Percentiles rank a stretch among this genome's conserved stretches.
Conservation (phyloP, 2,113 vertebrate species). For the Grammatotria lemairii region DNA sequence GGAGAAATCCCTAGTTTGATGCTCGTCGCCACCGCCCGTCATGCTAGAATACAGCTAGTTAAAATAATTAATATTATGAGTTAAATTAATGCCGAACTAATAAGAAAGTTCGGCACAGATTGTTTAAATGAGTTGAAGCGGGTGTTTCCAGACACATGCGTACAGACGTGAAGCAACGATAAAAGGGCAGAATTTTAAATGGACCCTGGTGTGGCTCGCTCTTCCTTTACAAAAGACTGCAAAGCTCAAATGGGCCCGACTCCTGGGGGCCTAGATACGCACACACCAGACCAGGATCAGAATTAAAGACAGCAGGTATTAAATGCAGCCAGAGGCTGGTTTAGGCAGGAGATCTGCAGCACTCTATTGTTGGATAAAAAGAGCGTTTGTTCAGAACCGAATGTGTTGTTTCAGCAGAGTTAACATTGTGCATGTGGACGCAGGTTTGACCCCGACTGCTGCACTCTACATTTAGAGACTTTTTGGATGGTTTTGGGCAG, state of each 20-base stretch:
- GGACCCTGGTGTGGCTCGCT: neutral
- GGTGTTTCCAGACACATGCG: neutral
- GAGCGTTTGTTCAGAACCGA: neutral
- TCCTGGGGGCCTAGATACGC: neutral
- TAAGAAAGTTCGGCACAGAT: fast-evolving
- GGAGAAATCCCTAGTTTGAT: neutral
- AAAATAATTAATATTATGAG: neutral
- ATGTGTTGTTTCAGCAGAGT: slow-evolving; percentile 45
- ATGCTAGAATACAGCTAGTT: neutral
- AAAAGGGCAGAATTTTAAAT: neutral
- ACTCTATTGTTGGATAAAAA: neutral
- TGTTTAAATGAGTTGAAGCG: neutral
- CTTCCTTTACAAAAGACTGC: neutral
- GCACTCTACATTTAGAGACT: neutral
- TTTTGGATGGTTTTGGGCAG: neutral
- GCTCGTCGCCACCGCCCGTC: slow-evolving; percentile 7
- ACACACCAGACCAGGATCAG: neutral
- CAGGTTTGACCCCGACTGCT: neutral
- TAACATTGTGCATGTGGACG: neutral
- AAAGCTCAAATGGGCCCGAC: neutral
- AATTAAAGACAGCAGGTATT: neutral
- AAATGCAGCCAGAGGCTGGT: neutral
- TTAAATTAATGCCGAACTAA: neutral
- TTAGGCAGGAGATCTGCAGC: neutral
- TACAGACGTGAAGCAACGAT: neutral